These are phyloP conservation scores for Propithecus perrieri DNA, from an alignment of 2,797 vertebrate species.

Conservation along the genomic window DNA sequence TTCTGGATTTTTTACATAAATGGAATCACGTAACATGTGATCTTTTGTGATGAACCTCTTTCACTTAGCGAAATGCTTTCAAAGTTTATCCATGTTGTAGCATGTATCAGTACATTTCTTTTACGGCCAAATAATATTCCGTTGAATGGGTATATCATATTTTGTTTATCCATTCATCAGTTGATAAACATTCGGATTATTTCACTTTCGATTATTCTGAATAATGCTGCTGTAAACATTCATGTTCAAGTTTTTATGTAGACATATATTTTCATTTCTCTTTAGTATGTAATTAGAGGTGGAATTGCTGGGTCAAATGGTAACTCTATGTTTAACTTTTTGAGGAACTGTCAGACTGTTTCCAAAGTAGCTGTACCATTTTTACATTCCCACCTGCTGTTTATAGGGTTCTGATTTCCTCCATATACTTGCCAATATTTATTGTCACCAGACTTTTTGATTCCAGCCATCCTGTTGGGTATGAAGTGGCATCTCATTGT, in stretches of 20 bases:
- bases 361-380: neutral
- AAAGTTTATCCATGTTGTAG: neutral
- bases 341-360: neutral
- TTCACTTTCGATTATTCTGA: neutral
- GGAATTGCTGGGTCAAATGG: neutral
- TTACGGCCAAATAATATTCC: neutral
- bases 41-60: neutral
- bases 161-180: neutral
- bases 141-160: neutral
- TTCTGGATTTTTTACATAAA: neutral
- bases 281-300: neutral
- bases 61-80: neutral
- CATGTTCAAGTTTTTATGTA: neutral
- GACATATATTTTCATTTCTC: constrained; percentile 2
- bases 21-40: neutral
- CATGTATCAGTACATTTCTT: neutral
- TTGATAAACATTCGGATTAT: neutral
- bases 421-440: neutral
- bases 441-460: constrained; percentile 9
- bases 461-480: neutral
- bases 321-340: constrained; percentile 27
- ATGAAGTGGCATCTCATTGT: neutral
- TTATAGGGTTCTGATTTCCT: neutral
- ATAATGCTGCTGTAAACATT: constrained; percentile 8
- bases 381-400: neutral